Evolutionary conservation across 1,140 invertebrate genomes (phyloP).

Genomic region (Caerostris extrusa): DNA sequence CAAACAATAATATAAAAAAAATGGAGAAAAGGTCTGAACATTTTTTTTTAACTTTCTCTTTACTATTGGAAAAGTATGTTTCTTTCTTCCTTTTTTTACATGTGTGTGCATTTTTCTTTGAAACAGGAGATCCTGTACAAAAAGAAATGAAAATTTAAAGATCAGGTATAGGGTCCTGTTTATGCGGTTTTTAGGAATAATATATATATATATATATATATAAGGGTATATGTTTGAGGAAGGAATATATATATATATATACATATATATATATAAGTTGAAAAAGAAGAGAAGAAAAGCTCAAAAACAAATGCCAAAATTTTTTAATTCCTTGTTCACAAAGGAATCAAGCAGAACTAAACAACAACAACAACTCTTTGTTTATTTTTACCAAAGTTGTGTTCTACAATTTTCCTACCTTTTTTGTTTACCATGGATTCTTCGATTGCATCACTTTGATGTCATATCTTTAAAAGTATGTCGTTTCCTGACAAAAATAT

Average conservation of each 20-base stretch:
- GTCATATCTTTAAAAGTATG: neutral
- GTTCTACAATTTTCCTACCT: neutral
- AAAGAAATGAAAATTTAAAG: constrained; percentile 22
- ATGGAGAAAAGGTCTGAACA: neutral
- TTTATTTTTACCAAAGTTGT: neutral
- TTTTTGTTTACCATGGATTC: neutral
- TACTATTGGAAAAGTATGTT: neutral
- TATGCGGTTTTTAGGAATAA: neutral
- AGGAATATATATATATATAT: neutral
- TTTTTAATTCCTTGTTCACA: neutral
- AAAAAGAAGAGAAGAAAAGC: too few relatives aligned
- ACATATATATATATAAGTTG: too few relatives aligned
- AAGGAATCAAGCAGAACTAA: neutral
- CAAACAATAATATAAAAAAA: neutral
- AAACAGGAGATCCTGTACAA: neutral
- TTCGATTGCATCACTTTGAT: neutral
- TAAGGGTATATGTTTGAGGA: neutral
- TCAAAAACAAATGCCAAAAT: too few relatives aligned
- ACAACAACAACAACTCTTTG: neutral
- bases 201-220: too few relatives aligned
- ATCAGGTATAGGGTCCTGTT: neutral
- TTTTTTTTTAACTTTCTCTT: neutral
- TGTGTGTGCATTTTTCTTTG: neutral
- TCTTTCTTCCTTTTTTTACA: neutral
- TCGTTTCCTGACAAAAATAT: neutral